Conservation (phyloP, 2,888 invertebrate species). For the Hoplodrina blanda region DNA sequence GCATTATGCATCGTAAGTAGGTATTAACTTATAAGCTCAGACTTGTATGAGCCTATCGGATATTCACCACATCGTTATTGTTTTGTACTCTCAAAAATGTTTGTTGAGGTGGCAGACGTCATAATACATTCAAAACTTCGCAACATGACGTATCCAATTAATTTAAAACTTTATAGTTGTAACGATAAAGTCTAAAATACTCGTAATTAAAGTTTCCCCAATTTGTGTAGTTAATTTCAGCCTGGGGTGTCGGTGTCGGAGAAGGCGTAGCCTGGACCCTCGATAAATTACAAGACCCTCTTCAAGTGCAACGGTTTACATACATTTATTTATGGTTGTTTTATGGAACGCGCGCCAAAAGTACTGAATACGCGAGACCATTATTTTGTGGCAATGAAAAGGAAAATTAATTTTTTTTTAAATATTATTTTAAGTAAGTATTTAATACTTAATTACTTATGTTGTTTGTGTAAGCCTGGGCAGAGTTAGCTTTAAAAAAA, state of each 20-base stretch:
- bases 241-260: constrained; percentile 30
- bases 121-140: constrained; percentile 2
- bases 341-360: constrained; percentile 9
- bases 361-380: constrained; percentile 4
- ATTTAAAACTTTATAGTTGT: background rate
- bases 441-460: no score
- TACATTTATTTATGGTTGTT: constrained; percentile 13
- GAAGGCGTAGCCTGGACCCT: constrained; percentile 49
- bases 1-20: background rate
- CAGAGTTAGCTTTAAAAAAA: background rate
- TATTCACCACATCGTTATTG: constrained; percentile 3
- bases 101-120: background rate
- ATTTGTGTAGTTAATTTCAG: constrained; percentile 38
- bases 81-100: constrained; percentile 21
- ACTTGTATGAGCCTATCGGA: background rate
- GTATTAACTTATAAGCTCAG: no score
- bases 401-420: constrained; percentile 5
- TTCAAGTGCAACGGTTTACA: constrained; percentile 29
- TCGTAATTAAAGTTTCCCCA: constrained; percentile 19
- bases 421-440: background rate
- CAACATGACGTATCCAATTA: background rate
- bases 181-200: constrained; percentile 13
- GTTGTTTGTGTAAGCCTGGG: background rate
- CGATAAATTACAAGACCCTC: constrained; percentile 54
- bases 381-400: constrained; percentile 6